Percentiles rank a stretch among this genome's conserved stretches.
Conservation (phyloP, 1,140 invertebrate genomes). For the Chironomus tepperi region DNA sequence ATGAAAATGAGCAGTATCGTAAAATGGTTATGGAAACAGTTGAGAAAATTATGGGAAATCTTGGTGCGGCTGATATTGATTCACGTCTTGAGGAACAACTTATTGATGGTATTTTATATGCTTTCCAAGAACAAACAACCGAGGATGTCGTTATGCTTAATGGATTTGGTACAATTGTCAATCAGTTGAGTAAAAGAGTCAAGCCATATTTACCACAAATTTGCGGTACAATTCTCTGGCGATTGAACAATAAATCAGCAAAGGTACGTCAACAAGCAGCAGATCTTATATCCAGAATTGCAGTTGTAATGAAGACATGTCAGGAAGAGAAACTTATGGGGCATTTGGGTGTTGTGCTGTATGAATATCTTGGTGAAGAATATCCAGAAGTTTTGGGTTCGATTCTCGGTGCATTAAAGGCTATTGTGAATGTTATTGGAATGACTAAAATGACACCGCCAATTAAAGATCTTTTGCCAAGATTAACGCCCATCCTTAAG, state of each 20-base stretch:
- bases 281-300: slow-evolving; percentile 96
- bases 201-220: slow-evolving; percentile 99
- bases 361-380: slow-evolving; percentile 98
- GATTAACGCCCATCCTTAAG: slow-evolving; percentile 96
- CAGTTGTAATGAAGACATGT: slow-evolving; percentile 98
- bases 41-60: slow-evolving; percentile 96
- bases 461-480: slow-evolving; percentile 95
- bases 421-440: slow-evolving; percentile 98
- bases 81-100: slow-evolving; percentile 95
- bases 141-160: slow-evolving; percentile 99
- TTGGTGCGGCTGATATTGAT: slow-evolving; percentile 97
- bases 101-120: slow-evolving; percentile 98
- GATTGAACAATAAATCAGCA: slow-evolving; percentile 98
- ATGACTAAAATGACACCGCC: slow-evolving; percentile 99
- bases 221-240: slow-evolving; percentile 98
- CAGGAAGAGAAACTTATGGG: slow-evolving; percentile 99
- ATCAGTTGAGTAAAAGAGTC: slow-evolving; percentile 92
- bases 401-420: slow-evolving; percentile 95
- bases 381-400: slow-evolving; percentile 99
- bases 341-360: slow-evolving; percentile 97
- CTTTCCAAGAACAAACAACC: slow-evolving; percentile 99
- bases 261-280: slow-evolving; percentile 99
- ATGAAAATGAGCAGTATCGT: slow-evolving; percentile 98
- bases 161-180: slow-evolving; percentile 98
- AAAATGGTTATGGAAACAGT: slow-evolving; percentile 99